phyloP scores from a whole-genome alignment of 2,888 invertebrate genomes.

The Rhingia rostrata region DNA sequence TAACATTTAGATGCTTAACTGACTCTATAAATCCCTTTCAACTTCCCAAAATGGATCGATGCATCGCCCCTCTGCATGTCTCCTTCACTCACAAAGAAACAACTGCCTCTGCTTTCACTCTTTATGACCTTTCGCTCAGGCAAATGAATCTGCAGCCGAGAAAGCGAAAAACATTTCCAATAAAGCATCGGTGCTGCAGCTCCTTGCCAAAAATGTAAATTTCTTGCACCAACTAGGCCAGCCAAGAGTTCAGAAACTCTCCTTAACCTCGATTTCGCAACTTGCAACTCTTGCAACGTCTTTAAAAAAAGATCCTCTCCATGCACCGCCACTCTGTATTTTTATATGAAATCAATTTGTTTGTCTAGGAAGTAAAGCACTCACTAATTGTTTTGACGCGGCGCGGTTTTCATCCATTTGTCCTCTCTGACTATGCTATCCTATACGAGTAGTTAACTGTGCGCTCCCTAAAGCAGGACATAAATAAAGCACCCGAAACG shows the following conservation, averaged over 20 bases:
- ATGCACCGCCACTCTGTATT: background rate
- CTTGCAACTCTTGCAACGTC: background rate
- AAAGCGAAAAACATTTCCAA: background rate
- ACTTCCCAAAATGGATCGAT: too few species aligned
- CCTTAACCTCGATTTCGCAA: conserved; percentile 50
- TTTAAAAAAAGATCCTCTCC: conserved; percentile 11
- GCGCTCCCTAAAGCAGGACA: conserved; percentile 41
- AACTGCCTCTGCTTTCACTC: conserved; percentile 24
- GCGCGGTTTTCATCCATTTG: conserved; percentile 66
- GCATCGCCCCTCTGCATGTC: too few species aligned
- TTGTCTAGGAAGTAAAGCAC: conserved; percentile 66
- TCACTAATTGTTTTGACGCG: conserved; percentile 74
- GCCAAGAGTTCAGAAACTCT: conserved; percentile 39
- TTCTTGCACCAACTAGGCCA: conserved; percentile 19
- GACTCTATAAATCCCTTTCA: too few species aligned
- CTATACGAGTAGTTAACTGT: conserved; percentile 51
- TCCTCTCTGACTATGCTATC: conserved; percentile 5
- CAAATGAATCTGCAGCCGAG: background rate
- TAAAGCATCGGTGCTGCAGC: conserved; percentile 2
- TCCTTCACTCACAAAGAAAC: background rate
- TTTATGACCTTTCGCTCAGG: conserved; percentile 14
- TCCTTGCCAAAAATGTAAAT: conserved; percentile 33
- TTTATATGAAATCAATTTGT: conserved; percentile 68
- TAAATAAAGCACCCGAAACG: conserved; percentile 62
- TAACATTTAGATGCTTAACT: too few species aligned